Percentiles rank a stretch among this genome's conserved stretches.
phyloP scores from a whole-genome alignment of 2,113 vertebrate species.

The Colius striatus region DNA sequence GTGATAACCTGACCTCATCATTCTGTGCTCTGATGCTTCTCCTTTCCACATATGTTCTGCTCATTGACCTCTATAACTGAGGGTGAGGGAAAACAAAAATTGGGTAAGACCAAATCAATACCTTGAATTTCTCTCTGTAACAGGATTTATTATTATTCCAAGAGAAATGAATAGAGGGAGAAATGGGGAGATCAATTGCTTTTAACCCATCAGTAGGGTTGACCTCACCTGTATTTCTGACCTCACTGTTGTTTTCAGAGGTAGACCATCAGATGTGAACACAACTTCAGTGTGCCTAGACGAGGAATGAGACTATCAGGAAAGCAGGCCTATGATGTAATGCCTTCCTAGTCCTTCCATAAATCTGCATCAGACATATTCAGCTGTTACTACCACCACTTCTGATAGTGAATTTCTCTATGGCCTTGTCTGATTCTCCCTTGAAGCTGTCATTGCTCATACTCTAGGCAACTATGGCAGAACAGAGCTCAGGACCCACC shows the following conservation, averaged over 20 bases:
- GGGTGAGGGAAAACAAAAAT: background rate
- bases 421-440: background rate
- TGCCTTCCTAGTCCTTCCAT: background rate
- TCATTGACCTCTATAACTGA: background rate
- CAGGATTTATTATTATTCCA: background rate
- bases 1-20: conserved; percentile 24
- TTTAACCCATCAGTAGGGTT: background rate
- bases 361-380: background rate
- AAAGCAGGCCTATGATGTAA: background rate
- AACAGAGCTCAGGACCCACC: background rate
- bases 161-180: background rate
- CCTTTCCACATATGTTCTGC: background rate
- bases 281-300: background rate
- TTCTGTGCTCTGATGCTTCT: background rate
- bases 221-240: background rate
- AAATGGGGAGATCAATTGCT: background rate
- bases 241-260: background rate
- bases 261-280: background rate
- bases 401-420: background rate
- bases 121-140: background rate
- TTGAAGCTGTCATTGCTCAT: background rate
- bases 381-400: background rate
- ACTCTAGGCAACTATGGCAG: background rate
- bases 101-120: conserved; percentile 3
- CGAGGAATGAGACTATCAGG: background rate